A percentile compares a stretch with the other conserved stretches of the same genome.
Conservation (phyloP, 2,113 vertebrate species). For the Colistium nudipinnis region DNA sequence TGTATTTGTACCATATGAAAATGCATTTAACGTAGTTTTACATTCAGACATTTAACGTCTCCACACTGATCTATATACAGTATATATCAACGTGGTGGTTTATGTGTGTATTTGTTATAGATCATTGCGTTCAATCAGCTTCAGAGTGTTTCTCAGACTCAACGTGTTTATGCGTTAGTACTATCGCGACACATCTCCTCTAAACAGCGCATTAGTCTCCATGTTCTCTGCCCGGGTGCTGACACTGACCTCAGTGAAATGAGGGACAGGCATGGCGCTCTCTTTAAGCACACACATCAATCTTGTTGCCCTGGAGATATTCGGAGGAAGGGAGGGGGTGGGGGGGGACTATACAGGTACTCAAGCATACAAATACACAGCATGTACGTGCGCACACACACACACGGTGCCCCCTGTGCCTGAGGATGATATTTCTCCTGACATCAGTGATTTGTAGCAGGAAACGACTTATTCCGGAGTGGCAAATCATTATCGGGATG, state of each 20-base stretch:
- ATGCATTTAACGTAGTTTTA: neutral
- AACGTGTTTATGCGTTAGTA: neutral
- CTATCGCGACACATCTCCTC: neutral
- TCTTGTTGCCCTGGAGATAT: conserved; percentile 59
- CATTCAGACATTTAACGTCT: neutral
- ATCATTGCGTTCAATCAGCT: neutral
- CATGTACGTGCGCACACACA: neutral
- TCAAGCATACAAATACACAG: conserved; percentile 29
- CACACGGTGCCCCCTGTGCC: conserved; percentile 7
- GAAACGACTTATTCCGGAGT: conserved; percentile 65
- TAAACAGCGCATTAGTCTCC: conserved; percentile 35
- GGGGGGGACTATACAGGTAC: conserved; percentile 5
- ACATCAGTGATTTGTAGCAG: conserved; percentile 60
- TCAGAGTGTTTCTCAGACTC: neutral
- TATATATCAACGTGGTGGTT: neutral
- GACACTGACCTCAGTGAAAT: conserved; percentile 59
- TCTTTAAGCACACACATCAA: conserved; percentile 55
- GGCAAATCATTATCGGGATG: conserved; percentile 53
- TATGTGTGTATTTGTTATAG: neutral
- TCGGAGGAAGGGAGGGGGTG: conserved; percentile 16
- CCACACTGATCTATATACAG: neutral
- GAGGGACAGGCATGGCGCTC: conserved; percentile 26
- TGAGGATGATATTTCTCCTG: conserved; percentile 43
- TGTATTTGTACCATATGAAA: neutral
- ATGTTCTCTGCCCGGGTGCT: conserved; percentile 23